Percentiles rank a stretch among this genome's conserved stretches.
Conservation (phyloP, 1,140 invertebrate genomes). For the Lasioglossum baleicum region DNA sequence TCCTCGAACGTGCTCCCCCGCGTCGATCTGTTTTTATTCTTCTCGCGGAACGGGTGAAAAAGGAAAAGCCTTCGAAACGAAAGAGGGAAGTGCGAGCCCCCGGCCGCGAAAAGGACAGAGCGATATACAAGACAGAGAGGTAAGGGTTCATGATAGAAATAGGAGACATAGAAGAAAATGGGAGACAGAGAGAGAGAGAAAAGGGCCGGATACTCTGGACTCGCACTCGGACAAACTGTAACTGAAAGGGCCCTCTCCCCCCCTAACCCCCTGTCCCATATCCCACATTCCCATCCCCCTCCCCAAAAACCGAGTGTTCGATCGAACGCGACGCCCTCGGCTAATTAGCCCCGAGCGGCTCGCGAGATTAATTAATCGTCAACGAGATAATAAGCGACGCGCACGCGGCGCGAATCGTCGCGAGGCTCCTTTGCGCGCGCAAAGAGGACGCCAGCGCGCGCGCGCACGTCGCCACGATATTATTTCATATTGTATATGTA, state of each 20-base stretch:
- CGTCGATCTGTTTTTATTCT: conserved; percentile 23
- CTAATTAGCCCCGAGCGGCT: conserved; percentile 23
- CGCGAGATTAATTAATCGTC: conserved; percentile 54
- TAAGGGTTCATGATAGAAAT: not conserved
- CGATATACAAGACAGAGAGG: no score
- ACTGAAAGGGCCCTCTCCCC: conserved; percentile 44
- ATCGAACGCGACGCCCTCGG: conserved; percentile 45
- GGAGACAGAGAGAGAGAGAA: not conserved
- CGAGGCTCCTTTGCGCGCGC: no score
- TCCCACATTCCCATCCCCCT: not conserved
- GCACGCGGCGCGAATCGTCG: not conserved
- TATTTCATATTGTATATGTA: conserved; percentile 31
- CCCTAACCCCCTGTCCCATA: not conserved
- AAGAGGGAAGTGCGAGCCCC: conserved; percentile 37
- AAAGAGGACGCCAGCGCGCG: not conserved
- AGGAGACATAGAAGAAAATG: not conserved
- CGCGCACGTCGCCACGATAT: conserved; percentile 5
- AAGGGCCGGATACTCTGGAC: conserved; percentile 22
- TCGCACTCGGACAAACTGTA: conserved; percentile 27
- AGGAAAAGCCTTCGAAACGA: conserved; percentile 47
- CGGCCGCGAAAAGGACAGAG: not conserved
- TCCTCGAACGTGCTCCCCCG: conserved; percentile 27
- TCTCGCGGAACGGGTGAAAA: conserved; percentile 43
- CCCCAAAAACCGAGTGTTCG: conserved; percentile 7
- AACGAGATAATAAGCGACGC: conserved; percentile 55